Conservation (phyloP, 2,797 vertebrate genomes). For the Euthynnus affinis region DNA sequence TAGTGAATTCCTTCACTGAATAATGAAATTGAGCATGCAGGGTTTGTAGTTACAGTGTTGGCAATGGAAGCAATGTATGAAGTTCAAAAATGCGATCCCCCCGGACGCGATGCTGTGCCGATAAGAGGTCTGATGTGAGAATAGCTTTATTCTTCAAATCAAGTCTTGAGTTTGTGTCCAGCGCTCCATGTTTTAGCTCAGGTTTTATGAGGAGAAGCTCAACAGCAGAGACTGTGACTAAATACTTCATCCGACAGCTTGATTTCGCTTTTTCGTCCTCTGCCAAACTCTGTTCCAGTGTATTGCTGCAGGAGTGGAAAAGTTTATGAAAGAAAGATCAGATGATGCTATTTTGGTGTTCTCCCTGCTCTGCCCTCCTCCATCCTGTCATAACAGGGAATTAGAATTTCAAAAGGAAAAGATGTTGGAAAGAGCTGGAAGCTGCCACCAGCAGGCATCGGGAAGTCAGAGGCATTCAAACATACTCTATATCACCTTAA, state of each 20-base stretch:
- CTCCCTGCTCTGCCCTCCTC: constrained; percentile 56
- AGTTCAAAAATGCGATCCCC: constrained; percentile 25
- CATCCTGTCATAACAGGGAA: constrained; percentile 63
- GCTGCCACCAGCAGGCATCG: constrained; percentile 34
- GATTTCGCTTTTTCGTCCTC: constrained; percentile 50
- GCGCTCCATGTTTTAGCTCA: background rate
- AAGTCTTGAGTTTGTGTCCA: background rate
- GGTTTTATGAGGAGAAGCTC: constrained; percentile 31
- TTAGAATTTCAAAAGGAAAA: constrained; percentile 62
- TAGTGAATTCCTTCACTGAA: constrained; percentile 61
- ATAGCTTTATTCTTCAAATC: background rate
- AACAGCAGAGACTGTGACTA: constrained; percentile 35
- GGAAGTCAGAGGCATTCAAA: too few relatives aligned
- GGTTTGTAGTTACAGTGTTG: constrained; percentile 57
- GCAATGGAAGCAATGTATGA: constrained; percentile 8
- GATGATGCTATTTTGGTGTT: constrained; percentile 78
- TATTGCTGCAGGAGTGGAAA: constrained; percentile 76
- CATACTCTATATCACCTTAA: background rate
- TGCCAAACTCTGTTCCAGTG: constrained; percentile 56
- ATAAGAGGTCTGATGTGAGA: background rate
- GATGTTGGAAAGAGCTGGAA: constrained; percentile 46
- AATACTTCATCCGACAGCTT: constrained; percentile 59
- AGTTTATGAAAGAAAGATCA: constrained; percentile 79
- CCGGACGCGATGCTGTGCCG: constrained; percentile 17
- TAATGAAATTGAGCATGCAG: constrained; percentile 47